Base-by-base conservation (phyloP, 2,797 vertebrate genomes). In the Oophaga sylvatica region DNA sequence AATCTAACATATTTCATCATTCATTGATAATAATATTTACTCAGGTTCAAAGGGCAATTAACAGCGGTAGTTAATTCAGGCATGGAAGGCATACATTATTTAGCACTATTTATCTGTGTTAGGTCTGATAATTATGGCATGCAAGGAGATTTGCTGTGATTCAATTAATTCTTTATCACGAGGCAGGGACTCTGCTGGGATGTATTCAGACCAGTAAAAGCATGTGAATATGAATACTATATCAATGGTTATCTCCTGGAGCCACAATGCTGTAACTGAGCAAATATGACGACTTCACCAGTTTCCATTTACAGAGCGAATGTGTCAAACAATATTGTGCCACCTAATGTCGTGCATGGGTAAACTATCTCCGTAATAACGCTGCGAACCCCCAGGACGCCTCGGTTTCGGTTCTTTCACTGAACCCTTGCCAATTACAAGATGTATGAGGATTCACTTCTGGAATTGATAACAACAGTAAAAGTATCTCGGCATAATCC, bases 11-110 rank as follows among this genome's bases (percentile, higher is more conserved):
- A 67, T 59, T 81, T 81, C 79, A 67, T 67, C 45, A 62, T 81
- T 65, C 62, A 81, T 20, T 67, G 80, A 67, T 65, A 65, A 81
- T 65, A 65, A 53, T 48, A 19, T 29, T 45, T 48, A 48, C 8
- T 41, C 41, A 2, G 17, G 80, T 81, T 67, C 80, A 81, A 53
- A 53, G 62, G 41, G 80, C 62, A 67, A 15, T 81, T 45, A 19
- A 22, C 4, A 45, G 59, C 62, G 45, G 17, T 29, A 22, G 59
- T 35, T 65, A 45, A 45, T n/a, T 67, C 45, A 48, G 62, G 60
- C 79, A n/a, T 68, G 60, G 16, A 68, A 65, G n/a, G n/a, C 56
- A 62, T 80, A 35, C 31, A 81, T 81, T 67, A 81, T 63, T 77
- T 77, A 77, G 22, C 48, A 16, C 45, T n/a, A 77, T 77, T 77